phyloP scores from a whole-genome alignment of 2,113 vertebrate species.

The Lontra canadensis region DNA sequence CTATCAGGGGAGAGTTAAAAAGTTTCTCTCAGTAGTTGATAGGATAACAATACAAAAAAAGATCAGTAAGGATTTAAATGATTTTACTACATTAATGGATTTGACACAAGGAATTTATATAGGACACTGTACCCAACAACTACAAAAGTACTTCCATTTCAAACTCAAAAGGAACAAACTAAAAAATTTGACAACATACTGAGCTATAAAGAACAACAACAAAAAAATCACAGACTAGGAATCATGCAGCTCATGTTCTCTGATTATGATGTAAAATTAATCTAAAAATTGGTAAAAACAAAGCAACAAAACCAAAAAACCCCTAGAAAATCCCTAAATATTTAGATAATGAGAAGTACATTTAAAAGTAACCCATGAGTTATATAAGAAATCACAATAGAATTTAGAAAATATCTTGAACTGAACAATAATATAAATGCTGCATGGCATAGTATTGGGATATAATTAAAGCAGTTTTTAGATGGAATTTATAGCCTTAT shows the following conservation, averaged over 20 bases:
- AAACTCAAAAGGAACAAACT: background rate
- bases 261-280: background rate
- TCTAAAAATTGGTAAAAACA: background rate
- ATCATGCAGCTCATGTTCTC: background rate
- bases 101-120: background rate
- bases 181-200: background rate
- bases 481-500: background rate
- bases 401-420: background rate
- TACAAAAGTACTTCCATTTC: slow-evolving; percentile 23
- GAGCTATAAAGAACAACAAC: background rate
- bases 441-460: background rate
- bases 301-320: background rate
- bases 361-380: background rate
- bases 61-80: background rate
- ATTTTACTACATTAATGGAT: background rate
- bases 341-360: background rate
- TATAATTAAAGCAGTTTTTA: background rate
- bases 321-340: background rate
- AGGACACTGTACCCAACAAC: background rate
- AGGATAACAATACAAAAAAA: slow-evolving; percentile 12
- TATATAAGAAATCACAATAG: background rate
- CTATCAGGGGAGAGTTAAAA: background rate
- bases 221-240: background rate
- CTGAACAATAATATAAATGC: background rate
- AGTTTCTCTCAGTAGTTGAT: background rate